phyloP scores from a whole-genome alignment of 2,888 invertebrate species.

The Eretmocerus hayati region DNA sequence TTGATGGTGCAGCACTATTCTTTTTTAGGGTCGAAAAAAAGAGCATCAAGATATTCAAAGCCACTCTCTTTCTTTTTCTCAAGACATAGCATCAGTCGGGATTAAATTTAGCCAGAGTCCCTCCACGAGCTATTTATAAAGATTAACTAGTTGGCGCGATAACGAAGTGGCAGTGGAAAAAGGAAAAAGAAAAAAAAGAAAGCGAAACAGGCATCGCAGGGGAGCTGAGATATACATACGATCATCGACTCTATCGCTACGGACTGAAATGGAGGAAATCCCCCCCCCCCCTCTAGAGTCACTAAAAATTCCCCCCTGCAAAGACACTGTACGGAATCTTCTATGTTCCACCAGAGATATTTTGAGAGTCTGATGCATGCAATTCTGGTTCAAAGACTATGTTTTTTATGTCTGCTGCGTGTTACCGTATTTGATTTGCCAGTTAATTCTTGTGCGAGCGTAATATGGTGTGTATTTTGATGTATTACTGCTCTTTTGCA shows the following conservation, averaged over 20 bases:
- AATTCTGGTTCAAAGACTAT: conserved; percentile 12
- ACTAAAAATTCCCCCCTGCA: no score
- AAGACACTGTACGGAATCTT: no score
- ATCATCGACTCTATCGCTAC: no score
- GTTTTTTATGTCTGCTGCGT: conserved; percentile 20
- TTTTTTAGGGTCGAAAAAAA: no score
- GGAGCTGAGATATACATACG: conserved; percentile 2
- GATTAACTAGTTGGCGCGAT: conserved; percentile 45
- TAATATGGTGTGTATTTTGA: neutral
- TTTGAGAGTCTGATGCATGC: neutral
- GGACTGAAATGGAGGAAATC: no score
- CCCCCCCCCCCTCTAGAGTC: no score
- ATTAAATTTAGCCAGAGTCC: conserved; percentile 40
- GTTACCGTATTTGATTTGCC: conserved; percentile 18
- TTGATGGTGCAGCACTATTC: no score
- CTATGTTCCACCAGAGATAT: neutral
- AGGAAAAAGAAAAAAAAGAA: conserved; percentile 9
- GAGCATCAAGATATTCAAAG: no score
- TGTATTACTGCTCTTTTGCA: neutral
- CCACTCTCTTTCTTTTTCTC: no score
- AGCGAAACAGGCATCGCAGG: conserved; percentile 20
- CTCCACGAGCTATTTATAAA: conserved; percentile 44
- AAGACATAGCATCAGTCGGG: conserved; percentile 38
- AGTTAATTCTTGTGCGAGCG: conserved; percentile 16
- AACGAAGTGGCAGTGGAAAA: conserved; percentile 34